These are phyloP conservation scores for Orussus abietinus DNA, from an alignment of 1,140 invertebrate genomes.

Conservation along the genomic window DNA sequence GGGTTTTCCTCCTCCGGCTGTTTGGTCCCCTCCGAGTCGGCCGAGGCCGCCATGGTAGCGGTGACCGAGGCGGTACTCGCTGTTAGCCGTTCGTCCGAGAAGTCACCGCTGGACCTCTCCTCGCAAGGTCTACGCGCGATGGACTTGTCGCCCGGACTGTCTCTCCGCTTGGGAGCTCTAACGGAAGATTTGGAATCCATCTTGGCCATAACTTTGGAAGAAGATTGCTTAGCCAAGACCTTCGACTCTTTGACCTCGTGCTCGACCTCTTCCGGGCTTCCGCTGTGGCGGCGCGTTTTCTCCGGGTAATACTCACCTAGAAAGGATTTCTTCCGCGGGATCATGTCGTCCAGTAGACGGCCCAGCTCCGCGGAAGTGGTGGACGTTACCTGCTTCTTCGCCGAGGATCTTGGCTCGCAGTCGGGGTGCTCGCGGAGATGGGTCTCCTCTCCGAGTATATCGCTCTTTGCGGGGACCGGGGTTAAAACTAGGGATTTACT, in stretches of 20 bases:
- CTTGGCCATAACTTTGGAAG: too few relatives aligned
- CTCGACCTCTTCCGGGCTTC: slow-evolving; percentile 13
- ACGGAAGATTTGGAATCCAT: too few relatives aligned
- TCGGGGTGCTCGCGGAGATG: slow-evolving; percentile 9
- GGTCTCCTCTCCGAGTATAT: not conserved
- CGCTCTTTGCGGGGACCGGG: not conserved
- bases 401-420: not conserved
- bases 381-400: slow-evolving; percentile 3
- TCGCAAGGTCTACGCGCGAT: too few relatives aligned
- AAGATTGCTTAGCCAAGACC: too few relatives aligned
- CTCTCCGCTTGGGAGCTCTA: too few relatives aligned
- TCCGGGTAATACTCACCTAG: slow-evolving; percentile 22
- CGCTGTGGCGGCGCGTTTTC: slow-evolving; percentile 3
- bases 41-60: slow-evolving; percentile 5
- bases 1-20: not conserved
- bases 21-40: slow-evolving; percentile 26
- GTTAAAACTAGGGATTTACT: slow-evolving; percentile 38
- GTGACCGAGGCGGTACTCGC: too few relatives aligned
- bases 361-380: too few relatives aligned
- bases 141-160: too few relatives aligned
- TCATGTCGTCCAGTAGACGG: too few relatives aligned
- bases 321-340: slow-evolving; percentile 12
- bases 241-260: too few relatives aligned
- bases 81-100: too few relatives aligned
- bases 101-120: too few relatives aligned